A percentile compares a stretch with the other conserved stretches of the same genome.
Evolutionary conservation across 2,113 vertebrate genomes (phyloP).

Genomic region (Petrocephalus zakoni): DNA sequence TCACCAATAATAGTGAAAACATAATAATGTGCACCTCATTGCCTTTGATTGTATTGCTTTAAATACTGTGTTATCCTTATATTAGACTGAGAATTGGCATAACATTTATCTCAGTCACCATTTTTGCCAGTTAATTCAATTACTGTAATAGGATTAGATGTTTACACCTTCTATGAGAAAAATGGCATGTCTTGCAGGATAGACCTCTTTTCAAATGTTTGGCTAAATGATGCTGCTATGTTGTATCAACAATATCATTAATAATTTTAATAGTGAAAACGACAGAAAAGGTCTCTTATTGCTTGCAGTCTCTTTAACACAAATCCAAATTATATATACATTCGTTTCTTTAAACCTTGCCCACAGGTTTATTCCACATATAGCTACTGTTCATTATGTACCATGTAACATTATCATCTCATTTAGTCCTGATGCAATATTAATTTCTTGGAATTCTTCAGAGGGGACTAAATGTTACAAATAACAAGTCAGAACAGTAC

Average conservation of each 20-base stretch:
- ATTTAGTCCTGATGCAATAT: neutral
- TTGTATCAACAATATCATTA: neutral
- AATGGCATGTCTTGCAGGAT: neutral
- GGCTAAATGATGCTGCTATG: neutral
- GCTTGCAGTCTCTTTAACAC: neutral
- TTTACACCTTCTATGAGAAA: neutral
- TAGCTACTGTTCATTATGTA: neutral
- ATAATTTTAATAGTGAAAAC: neutral
- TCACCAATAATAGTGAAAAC: neutral
- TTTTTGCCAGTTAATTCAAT: neutral
- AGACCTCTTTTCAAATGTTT: neutral
- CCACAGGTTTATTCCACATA: neutral
- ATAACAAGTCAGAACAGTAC: neutral
- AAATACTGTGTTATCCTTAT: neutral
- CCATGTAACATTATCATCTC: neutral
- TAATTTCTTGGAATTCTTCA: neutral
- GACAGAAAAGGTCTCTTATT: neutral
- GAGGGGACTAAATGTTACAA: neutral
- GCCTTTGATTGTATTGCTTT: neutral
- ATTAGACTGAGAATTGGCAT: neutral
- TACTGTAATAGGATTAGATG: neutral
- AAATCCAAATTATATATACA: neutral
- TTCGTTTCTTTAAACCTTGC: neutral
- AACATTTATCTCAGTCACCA: neutral
- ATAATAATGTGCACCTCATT: neutral